Evolutionary conservation across 2,888 invertebrate species (phyloP), one percentile per base, ranked within the genome.

Genomic region (Napeogenes sylphis): DNA sequence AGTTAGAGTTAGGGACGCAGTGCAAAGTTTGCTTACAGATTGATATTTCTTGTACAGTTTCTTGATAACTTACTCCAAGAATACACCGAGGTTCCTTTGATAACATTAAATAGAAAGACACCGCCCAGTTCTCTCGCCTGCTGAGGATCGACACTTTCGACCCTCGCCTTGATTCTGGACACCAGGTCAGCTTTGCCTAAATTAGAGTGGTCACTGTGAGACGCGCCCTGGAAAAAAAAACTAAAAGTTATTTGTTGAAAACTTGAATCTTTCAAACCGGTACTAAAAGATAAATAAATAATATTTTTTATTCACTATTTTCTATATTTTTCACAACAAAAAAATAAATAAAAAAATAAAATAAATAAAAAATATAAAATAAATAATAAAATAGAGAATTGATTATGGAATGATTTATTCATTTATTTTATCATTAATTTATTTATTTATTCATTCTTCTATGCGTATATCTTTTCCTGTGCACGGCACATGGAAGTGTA

Each of bases 51-150:
- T 42, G 4, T 38, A 58, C 51, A 51, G 8, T 10, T 42, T 38
- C 4, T 4, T 56, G 6, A 45, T 4, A 33, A 84, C 91, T 88
- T 70, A 91, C 91, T 91, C 91, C 91, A 91, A 47, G 85, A 85
- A 66, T 87, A 87, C 3, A 91, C 85, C 0, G 78, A 72, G 32
- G 82, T 84, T 12, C 83, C 90, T 62, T 85, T 88, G 57, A 91
- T 90, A 60, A 91, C 82, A 69, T 90, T 87, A 71, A 91, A 91
- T 3, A 91, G 82, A 74, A 85, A 91, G 2, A 91, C 84, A 2
- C 91, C 91, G 0, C 91, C 91, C 0, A 91, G 72, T 61, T 81
- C 85, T 64, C 70, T 78, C 0, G 89, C 90, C 63, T 83, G 82
- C 54, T 71, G 73, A 0, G 81, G 83, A 69, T 91, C 91, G 0